Evolutionary conservation across 2,113 vertebrate genomes (phyloP).

Genomic region (Otocyon megalotis): DNA sequence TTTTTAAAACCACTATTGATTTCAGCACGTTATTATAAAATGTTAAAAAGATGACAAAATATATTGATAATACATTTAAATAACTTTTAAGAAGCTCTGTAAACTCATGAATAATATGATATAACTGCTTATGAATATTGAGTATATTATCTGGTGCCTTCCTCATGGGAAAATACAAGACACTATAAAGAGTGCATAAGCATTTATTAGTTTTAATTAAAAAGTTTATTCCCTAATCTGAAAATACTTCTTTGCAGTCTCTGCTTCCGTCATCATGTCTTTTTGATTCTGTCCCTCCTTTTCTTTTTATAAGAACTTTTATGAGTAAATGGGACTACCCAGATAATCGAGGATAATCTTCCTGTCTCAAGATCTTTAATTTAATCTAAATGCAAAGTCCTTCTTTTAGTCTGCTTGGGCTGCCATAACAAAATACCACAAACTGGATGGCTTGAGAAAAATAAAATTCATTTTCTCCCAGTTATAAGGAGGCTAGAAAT

Average conservation of each 20-base stretch:
- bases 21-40: slow-evolving; percentile 12
- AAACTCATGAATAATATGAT: not conserved
- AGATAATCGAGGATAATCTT: not conserved
- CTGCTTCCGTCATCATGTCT: not conserved
- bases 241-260: not conserved
- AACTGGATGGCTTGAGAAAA: not conserved
- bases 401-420: not conserved
- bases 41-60: not conserved
- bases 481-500: not conserved
- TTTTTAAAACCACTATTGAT: not conserved
- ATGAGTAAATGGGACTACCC: not conserved
- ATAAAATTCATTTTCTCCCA: not conserved
- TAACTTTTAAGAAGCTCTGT: not conserved
- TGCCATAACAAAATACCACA: not conserved
- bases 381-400: not conserved
- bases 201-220: not conserved
- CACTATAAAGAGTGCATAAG: not conserved
- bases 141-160: not conserved
- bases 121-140: not conserved
- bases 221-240: not conserved
- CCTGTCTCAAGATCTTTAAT: not conserved
- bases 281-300: not conserved
- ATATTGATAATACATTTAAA: not conserved
- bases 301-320: not conserved
- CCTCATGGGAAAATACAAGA: not conserved